phyloP scores from a whole-genome alignment of 1,140 invertebrate genomes.

The Pseudoatta argentina region DNA sequence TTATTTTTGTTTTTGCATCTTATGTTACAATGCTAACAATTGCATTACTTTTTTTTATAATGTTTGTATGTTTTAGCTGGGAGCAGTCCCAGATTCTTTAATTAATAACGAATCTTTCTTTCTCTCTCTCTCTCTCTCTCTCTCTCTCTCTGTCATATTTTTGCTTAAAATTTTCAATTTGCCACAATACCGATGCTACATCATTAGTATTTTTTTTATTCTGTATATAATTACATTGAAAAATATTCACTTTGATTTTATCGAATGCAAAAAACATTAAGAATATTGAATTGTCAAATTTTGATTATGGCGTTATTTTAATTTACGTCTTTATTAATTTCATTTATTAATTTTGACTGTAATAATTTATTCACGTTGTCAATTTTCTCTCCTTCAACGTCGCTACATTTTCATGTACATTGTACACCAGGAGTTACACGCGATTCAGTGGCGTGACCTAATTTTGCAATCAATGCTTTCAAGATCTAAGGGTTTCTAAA shows the following conservation, averaged over 20 bases:
- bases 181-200: too few relatives aligned
- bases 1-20: too few relatives aligned
- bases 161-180: background rate
- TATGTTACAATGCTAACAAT: too few relatives aligned
- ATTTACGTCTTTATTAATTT: background rate
- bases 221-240: background rate
- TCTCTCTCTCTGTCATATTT: background rate
- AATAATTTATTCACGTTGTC: constrained; percentile 40
- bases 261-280: constrained; percentile 6
- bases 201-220: background rate
- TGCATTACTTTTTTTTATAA: too few relatives aligned
- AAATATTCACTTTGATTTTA: background rate
- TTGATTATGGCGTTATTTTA: constrained; percentile 40
- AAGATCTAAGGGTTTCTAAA: constrained; percentile 55
- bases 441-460: constrained; percentile 58
- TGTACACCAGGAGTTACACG: constrained; percentile 16
- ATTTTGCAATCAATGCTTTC: constrained; percentile 57
- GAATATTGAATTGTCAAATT: constrained; percentile 24
- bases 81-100: too few relatives aligned
- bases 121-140: too few relatives aligned
- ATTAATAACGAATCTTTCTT: too few relatives aligned
- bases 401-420: constrained; percentile 36
- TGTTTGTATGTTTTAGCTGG: too few relatives aligned
- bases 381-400: constrained; percentile 6
- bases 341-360: background rate